Percentiles rank a stretch among this genome's conserved stretches.
phyloP scores from a whole-genome alignment of 2,888 invertebrate species.

The Spodoptera littoralis region DNA sequence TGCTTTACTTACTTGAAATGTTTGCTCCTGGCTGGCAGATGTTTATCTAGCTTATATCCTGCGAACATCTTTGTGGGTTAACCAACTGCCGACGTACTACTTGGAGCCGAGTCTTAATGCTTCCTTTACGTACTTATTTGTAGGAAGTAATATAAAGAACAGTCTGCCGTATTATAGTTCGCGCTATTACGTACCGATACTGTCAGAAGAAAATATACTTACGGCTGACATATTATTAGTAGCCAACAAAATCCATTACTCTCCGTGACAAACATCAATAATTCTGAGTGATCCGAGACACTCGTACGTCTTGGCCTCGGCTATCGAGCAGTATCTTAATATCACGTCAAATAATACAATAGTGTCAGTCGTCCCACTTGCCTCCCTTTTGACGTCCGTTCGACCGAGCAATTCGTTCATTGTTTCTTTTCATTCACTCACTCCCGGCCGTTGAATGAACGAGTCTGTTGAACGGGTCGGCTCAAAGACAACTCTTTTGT shows the following conservation, averaged over 20 bases:
- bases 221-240: slow-evolving; percentile 27
- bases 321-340: slow-evolving; percentile 47
- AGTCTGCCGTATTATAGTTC: too few species aligned
- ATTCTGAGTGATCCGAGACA: slow-evolving; percentile 8
- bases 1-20: slow-evolving; percentile 34
- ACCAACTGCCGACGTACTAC: too few species aligned
- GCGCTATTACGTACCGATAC: not conserved
- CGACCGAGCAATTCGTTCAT: slow-evolving; percentile 65
- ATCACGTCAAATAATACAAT: slow-evolving; percentile 56
- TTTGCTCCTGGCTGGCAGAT: slow-evolving; percentile 9
- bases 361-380: slow-evolving; percentile 54
- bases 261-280: slow-evolving; percentile 29
- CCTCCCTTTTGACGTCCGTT: slow-evolving; percentile 59
- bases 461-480: slow-evolving; percentile 66
- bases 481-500: slow-evolving; percentile 77
- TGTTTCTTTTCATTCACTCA: slow-evolving; percentile 70
- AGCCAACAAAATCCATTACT: slow-evolving; percentile 26
- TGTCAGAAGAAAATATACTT: slow-evolving; percentile 5
- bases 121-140: too few species aligned
- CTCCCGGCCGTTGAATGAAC: slow-evolving; percentile 61
- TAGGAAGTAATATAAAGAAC: too few species aligned
- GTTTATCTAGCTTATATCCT: slow-evolving; percentile 13
- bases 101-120: too few species aligned
- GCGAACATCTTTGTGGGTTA: slow-evolving; percentile 11
- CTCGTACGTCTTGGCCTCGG: slow-evolving; percentile 22